Evolutionary conservation across 2,113 vertebrate genomes (phyloP).

Genomic region (Leucosticte australis): DNA sequence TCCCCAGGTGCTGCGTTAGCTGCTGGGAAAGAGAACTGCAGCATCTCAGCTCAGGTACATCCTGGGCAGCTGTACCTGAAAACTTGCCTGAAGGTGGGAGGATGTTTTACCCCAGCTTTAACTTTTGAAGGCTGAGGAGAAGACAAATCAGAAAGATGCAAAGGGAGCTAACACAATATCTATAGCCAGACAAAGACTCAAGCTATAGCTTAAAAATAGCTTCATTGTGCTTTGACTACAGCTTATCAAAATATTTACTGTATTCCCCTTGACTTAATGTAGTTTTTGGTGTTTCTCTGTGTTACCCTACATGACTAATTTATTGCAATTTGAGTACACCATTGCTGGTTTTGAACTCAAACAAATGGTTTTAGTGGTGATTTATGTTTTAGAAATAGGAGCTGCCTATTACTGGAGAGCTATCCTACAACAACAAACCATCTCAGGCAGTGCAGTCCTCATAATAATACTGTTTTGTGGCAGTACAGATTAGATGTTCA

Average conservation of each 20-base stretch:
- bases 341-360: constrained; percentile 22
- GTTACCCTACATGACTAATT: not conserved
- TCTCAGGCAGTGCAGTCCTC: not conserved
- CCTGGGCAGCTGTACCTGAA: not conserved
- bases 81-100: not conserved
- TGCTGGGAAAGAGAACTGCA: constrained; percentile 1
- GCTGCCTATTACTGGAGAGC: not conserved
- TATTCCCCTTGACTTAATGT: not conserved
- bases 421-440: constrained; percentile 34
- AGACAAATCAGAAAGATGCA: not conserved
- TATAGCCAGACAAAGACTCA: not conserved
- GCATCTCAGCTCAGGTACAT: not conserved
- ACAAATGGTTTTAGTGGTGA: not conserved
- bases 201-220: not conserved
- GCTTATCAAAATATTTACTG: constrained; percentile 12
- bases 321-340: not conserved
- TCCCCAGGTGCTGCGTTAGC: not conserved
- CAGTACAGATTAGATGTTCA: not conserved
- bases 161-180: not conserved
- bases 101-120: not conserved
- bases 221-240: not conserved
- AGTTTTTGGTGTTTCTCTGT: not conserved
- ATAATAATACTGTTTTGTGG: not conserved
- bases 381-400: constrained; percentile 38
- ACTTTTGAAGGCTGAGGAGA: not conserved